These are phyloP conservation scores for Cryptosula pallasiana DNA, from an alignment of 2,888 invertebrate species.

Conservation along the genomic window DNA sequence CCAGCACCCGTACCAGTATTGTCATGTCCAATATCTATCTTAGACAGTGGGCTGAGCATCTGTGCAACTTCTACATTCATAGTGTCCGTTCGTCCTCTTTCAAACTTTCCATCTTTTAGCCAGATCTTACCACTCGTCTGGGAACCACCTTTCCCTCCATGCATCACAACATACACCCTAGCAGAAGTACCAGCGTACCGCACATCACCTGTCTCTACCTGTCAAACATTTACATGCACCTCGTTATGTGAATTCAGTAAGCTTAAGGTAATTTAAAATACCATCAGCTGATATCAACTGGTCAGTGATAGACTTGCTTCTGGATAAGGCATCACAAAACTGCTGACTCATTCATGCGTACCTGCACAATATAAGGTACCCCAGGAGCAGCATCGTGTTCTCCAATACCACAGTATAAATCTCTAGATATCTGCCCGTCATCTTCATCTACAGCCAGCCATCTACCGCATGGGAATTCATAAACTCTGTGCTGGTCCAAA, in stretches of 20 bases:
- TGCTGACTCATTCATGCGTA: slow-evolving; percentile 29
- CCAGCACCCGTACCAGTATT: slow-evolving; percentile 46
- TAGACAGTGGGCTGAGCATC: slow-evolving; percentile 45
- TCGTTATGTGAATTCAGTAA: no score
- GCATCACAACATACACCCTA: slow-evolving; percentile 44
- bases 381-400: slow-evolving; percentile 39
- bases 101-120: slow-evolving; percentile 48
- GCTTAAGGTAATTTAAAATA: no score
- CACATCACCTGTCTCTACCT: slow-evolving; percentile 41
- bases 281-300: no score
- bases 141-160: slow-evolving; percentile 38
- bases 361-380: slow-evolving; percentile 46
- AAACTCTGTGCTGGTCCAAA: slow-evolving; percentile 44
- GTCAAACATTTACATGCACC: no score
- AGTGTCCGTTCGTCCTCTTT: slow-evolving; percentile 44
- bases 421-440: slow-evolving; percentile 48
- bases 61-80: slow-evolving; percentile 47
- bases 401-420: slow-evolving; percentile 40
- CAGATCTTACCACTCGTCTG: slow-evolving; percentile 50
- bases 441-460: slow-evolving; percentile 51
- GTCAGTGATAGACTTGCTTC: no score
- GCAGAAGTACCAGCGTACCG: slow-evolving; percentile 48
- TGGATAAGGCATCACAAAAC: no score
- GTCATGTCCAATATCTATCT: slow-evolving; percentile 51
- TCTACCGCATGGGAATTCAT: slow-evolving; percentile 48